These are phyloP conservation scores for Macrostomum lignano DNA, from an alignment of 1,140 invertebrate genomes.

Conservation along the genomic window DNA sequence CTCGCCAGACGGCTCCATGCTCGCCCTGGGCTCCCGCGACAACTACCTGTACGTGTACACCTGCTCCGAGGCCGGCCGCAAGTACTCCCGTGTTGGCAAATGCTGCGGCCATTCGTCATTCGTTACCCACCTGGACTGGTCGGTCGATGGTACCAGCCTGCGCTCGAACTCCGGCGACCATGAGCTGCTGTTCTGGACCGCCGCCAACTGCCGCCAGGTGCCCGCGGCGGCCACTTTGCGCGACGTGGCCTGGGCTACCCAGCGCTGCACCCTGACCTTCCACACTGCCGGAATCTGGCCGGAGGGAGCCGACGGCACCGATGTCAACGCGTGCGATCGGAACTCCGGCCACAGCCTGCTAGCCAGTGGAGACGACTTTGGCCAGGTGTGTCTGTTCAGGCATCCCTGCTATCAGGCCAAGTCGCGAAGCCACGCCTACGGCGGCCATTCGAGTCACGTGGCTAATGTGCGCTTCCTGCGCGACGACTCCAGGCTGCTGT, in stretches of 20 bases:
- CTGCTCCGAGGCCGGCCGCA: conserved; percentile 36
- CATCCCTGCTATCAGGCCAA: conserved; percentile 54
- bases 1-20: conserved; percentile 43
- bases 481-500: conserved; percentile 43
- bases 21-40: conserved; percentile 63
- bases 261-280: conserved; percentile 50
- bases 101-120: conserved; percentile 67
- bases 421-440: conserved; percentile 42
- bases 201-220: conserved; percentile 3
- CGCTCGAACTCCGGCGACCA: conserved; percentile 67
- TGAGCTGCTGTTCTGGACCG: conserved; percentile 55
- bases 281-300: conserved; percentile 49
- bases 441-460: conserved; percentile 64
- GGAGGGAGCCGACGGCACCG: conserved; percentile 61
- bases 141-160: conserved; percentile 45
- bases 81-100: conserved; percentile 50
- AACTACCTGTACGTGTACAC: conserved; percentile 66
- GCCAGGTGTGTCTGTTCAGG: conserved; percentile 57
- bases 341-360: conserved; percentile 41
- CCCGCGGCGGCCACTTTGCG: conserved; percentile 47
- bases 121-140: conserved; percentile 68
- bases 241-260: conserved; percentile 49
- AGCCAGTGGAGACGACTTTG: conserved; percentile 60
- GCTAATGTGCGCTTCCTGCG: conserved; percentile 36
- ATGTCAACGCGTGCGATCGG: conserved; percentile 44